These are phyloP conservation scores for Eufriesea mexicana DNA, from an alignment of 1,140 invertebrate genomes.

Conservation along the genomic window DNA sequence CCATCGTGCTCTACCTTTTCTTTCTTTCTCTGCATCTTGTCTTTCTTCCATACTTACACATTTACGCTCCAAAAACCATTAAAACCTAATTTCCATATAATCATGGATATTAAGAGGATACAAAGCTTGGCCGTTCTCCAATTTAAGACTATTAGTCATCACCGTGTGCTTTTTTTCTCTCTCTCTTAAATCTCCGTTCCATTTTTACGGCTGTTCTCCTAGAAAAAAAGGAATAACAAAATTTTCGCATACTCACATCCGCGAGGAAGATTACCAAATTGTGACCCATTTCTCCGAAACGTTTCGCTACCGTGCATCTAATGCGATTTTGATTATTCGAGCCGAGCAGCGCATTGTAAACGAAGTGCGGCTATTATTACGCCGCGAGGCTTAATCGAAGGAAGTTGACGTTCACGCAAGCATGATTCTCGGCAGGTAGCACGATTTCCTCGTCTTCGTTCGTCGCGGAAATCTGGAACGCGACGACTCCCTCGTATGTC, in stretches of 20 bases:
- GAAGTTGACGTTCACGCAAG: constrained; percentile 48
- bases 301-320: not conserved
- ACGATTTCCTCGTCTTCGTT: constrained; percentile 40
- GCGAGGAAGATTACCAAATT: not conserved
- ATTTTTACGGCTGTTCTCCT: too few species aligned
- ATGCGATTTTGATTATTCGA: constrained; percentile 27
- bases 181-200: not conserved
- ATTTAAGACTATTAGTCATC: too few species aligned
- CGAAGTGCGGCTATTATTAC: not conserved
- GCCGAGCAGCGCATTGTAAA: not conserved
- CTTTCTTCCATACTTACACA: too few species aligned
- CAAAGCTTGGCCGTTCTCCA: too few species aligned
- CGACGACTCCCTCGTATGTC: not conserved
- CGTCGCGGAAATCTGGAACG: constrained; percentile 34
- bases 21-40: too few species aligned
- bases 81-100: too few species aligned
- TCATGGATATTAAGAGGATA: too few species aligned
- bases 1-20: too few species aligned
- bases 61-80: too few species aligned
- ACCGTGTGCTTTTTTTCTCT: too few species aligned
- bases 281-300: not conserved
- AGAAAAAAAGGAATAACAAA: not conserved
- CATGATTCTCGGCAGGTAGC: constrained; percentile 28
- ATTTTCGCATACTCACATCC: not conserved
- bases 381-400: constrained; percentile 30